Conservation (phyloP, 2,113 vertebrate species). For the Baryphthengus martii region DNA sequence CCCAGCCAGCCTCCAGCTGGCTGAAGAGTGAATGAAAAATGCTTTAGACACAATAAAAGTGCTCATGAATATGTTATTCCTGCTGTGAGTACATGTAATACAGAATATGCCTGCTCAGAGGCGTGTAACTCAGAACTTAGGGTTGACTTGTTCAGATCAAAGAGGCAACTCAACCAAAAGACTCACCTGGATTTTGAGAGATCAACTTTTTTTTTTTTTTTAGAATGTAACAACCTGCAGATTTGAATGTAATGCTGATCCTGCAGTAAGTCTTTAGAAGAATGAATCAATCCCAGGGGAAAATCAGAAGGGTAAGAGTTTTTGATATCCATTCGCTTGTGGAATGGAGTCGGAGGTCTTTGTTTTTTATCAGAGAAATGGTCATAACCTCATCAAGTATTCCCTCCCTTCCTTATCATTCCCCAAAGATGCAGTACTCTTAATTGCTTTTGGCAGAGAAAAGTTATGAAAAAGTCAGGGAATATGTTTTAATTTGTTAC, state of each 20-base stretch:
- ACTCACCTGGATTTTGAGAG: background rate
- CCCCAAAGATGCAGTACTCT: background rate
- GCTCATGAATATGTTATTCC: background rate
- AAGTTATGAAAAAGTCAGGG: slow-evolving; percentile 38
- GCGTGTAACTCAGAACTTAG: background rate
- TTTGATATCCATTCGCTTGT: background rate
- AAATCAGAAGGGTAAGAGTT: background rate
- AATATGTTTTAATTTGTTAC: slow-evolving; percentile 17
- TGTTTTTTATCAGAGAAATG: background rate
- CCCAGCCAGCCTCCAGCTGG: background rate
- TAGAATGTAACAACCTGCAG: background rate
- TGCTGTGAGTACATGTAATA: background rate
- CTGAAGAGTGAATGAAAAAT: background rate
- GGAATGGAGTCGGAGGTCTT: background rate
- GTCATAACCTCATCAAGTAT: slow-evolving; percentile 1
- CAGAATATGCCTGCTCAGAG: background rate
- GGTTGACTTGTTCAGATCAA: background rate
- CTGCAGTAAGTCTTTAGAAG: background rate
- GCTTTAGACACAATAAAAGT: background rate
- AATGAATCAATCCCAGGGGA: background rate
- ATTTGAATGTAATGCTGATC: background rate
- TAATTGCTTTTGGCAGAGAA: slow-evolving; percentile 56
- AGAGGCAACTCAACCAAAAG: background rate
- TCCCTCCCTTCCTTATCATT: slow-evolving; percentile 41
- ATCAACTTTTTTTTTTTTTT: background rate